These are phyloP conservation scores for Progne subis DNA, from an alignment of 2,113 vertebrate genomes.

Conservation along the genomic window DNA sequence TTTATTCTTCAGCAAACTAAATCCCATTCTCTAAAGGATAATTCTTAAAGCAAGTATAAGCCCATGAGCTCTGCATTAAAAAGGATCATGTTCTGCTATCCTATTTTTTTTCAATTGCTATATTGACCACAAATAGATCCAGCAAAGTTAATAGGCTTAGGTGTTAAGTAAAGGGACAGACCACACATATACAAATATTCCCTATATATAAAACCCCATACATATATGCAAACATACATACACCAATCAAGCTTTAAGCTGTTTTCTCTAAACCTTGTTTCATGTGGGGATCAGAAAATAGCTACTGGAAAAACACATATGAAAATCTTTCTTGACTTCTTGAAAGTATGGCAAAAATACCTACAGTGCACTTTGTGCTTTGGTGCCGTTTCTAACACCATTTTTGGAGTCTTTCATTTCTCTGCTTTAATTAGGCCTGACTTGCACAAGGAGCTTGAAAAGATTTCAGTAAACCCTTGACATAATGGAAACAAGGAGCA, in stretches of 20 bases:
- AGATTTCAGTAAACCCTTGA: conserved; percentile 19
- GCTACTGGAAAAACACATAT: not conserved
- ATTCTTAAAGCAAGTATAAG: conserved; percentile 17
- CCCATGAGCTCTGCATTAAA: not conserved
- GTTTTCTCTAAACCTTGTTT: not conserved
- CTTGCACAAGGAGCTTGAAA: not conserved
- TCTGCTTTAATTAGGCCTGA: conserved; percentile 11
- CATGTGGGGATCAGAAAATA: not conserved
- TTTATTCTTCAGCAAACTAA: conserved; percentile 50
- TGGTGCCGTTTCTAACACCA: not conserved
- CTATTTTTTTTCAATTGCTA: not conserved
- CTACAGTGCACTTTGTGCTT: not conserved
- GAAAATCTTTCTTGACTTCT: not conserved
- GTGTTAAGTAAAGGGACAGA: not conserved
- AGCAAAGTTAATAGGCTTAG: not conserved
- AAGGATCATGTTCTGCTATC: not conserved
- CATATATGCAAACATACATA: not conserved
- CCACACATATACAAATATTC: not conserved
- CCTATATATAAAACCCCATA: not conserved
- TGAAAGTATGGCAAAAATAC: not conserved
- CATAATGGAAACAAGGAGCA: conserved; percentile 23
- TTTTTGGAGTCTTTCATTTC: not conserved
- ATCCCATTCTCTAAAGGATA: not conserved
- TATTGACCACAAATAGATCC: not conserved
- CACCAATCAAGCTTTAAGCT: not conserved